These are phyloP conservation scores for Lasiurus borealis DNA, from an alignment of 2,113 vertebrate species.

Conservation along the genomic window DNA sequence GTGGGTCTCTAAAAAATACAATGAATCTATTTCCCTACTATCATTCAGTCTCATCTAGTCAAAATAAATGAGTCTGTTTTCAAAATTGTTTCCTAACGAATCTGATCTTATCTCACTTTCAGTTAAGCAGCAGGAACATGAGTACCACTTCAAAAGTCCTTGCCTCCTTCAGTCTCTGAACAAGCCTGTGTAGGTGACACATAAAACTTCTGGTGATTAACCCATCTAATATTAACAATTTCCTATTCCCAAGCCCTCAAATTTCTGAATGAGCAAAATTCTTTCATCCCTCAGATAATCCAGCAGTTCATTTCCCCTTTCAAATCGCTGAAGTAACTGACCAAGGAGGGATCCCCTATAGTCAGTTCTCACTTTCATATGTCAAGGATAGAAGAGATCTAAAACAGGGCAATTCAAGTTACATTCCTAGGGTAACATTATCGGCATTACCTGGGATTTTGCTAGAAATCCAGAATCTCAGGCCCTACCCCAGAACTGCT, in stretches of 20 bases:
- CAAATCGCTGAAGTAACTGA: constrained; percentile 28
- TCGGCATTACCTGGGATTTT: background rate
- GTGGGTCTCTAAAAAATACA: constrained; percentile 54
- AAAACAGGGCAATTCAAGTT: background rate
- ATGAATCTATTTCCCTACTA: constrained; percentile 65
- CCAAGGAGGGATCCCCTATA: background rate
- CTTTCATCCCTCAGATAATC: constrained; percentile 27
- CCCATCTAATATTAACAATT: constrained; percentile 66
- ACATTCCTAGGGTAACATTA: background rate
- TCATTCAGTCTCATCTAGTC: constrained; percentile 66
- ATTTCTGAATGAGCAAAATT: constrained; percentile 77
- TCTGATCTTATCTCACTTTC: constrained; percentile 86
- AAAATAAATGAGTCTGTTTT: constrained; percentile 80
- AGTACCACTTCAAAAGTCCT: constrained; percentile 86
- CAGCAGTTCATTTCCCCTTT: constrained; percentile 38
- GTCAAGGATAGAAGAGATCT: constrained; percentile 3
- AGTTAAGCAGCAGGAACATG: constrained; percentile 83
- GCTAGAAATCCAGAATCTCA: background rate
- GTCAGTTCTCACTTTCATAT: background rate
- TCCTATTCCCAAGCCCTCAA: constrained; percentile 32
- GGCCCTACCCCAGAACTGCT: background rate
- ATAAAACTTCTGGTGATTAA: constrained; percentile 75
- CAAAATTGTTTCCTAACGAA: constrained; percentile 80
- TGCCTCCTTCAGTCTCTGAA: constrained; percentile 76
- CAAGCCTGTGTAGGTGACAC: constrained; percentile 70